Percentiles rank a stretch among this genome's conserved stretches.
phyloP scores from a whole-genome alignment of 2,888 invertebrate genomes.

The Globia sparganii region DNA sequence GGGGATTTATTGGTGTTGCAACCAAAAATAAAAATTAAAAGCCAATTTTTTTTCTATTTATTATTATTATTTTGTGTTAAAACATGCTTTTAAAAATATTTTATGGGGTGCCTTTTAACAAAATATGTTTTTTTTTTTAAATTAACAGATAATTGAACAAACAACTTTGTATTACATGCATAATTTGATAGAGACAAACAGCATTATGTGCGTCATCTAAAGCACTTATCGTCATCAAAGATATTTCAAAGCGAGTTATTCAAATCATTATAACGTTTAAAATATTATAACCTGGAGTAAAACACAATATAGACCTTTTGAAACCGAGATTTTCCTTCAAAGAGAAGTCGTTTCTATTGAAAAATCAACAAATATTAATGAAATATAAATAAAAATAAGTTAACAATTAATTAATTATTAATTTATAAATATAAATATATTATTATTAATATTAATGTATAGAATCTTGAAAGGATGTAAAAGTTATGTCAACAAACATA shows the following conservation, averaged over 20 bases:
- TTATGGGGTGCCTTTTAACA: constrained; percentile 38
- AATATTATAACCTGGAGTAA: neutral
- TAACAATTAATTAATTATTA: too few relatives aligned
- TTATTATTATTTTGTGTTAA: constrained; percentile 9
- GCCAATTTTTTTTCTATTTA: constrained; percentile 19
- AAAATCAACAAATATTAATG: neutral
- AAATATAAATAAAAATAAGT: too few relatives aligned
- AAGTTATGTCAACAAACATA: neutral
- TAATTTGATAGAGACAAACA: constrained; percentile 30
- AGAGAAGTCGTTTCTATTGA: neutral
- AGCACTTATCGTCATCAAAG: constrained; percentile 39
- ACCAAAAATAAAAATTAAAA: constrained; percentile 42
- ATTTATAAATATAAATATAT: too few relatives aligned
- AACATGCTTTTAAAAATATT: constrained; percentile 38
- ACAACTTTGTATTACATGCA: constrained; percentile 36
- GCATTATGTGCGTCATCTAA: constrained; percentile 46
- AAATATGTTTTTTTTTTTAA: neutral
- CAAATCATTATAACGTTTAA: constrained; percentile 13
- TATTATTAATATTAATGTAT: too few relatives aligned
- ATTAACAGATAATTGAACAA: neutral
- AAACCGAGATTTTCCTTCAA: neutral
- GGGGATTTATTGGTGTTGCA: neutral
- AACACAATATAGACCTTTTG: neutral
- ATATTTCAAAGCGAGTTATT: constrained; percentile 41
- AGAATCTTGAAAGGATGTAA: neutral